Evolutionary conservation across 2,888 invertebrate genomes (phyloP), one percentile per base, ranked within the genome.

Genomic region (Erebia palarica): DNA sequence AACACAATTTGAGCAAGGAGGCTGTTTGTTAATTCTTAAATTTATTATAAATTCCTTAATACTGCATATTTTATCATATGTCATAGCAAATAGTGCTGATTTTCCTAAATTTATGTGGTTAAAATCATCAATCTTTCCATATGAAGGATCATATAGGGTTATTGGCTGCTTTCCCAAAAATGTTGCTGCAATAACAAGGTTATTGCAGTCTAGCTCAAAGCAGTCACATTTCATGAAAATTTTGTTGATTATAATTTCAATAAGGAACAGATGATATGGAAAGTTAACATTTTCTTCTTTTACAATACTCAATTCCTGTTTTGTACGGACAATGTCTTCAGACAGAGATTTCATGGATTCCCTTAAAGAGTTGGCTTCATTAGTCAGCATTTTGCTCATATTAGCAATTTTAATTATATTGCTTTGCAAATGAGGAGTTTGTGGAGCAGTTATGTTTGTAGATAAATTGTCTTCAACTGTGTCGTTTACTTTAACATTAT

Each of bases 221-320:
- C 92, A 92, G 76, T 93, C 92, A 76, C 92, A 93, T 74, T 92
- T 93, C 92, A 92, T 92, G 73, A 90, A 86, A 71, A 93, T 92
- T 83, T 89, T 92, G 78, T 92, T 93, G 53, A 93, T 82, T 55
- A 93, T 87, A 53, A 93, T 80, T 85, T 93, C 92, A 49, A 92
- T 84, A 27, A 93, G 80, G 76, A 93, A 93, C 36, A 93, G 80
- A 71, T 92, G 92, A 77, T 92, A 92, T 1, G 92, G 92, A 75
- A 90, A 91, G 77, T 87, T 81, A 51, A 89, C 86, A 75, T 87
- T 85, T 67, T 80, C 80, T 36, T 84, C 80, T 60, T 77, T 78
- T 14, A 66, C 73, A 44, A 74, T 69, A 2, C 77, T 76, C 13
- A 88, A 73, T 61, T 86, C 86, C 74, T 84, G 79, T 82, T 91